Evolutionary conservation across 2,113 vertebrate species (phyloP), one percentile per base, ranked within the genome.

Genomic region (Atractosteus spatula): DNA sequence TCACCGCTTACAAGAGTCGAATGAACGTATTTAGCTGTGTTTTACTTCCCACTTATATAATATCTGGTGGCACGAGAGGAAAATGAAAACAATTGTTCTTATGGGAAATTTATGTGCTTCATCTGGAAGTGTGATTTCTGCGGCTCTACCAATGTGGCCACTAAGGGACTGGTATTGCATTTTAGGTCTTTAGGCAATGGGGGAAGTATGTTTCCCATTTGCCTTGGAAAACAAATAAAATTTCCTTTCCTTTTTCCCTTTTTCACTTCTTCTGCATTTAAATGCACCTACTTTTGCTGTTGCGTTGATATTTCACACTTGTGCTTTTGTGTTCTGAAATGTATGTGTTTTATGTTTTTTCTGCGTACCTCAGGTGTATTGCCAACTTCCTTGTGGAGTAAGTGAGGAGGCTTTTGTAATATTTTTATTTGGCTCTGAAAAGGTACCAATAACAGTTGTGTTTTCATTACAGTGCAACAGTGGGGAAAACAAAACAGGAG

Each of bases 101-200:
- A 84, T 84, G 90, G 91, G 91, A 93, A 95, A 97, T 96, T 95
- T 94, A 95, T 94, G 92, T 82, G 92, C 94, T 96, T 94, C 94
- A 95, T 97, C 94, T 96, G 95, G 89, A 92, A 84, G 84, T 86
- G 77, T 90, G 93, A 91, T 92, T 92, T 87, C 91, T 91, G 86
- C 89, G 78, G 88, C 93, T 94, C 91, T 93, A 90, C 91, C 89
- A 77, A 79, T 88, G 86, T 89, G 88, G 92, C 94, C 93, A 92
- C 88, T 89, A 83, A 89, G 94, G 93, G 93, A 90, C 88, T 85
- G 81, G 82, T 89, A 94, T 92, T 93, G 89, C 91, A 73, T 89
- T 92, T 89, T 85, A 88, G 88, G 78, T 92, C 91, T 94, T 89
- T 84, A 84, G 90, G 92, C 93, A 90, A 91, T 92, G 83, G 79